These are phyloP conservation scores for Indri indri DNA, from an alignment of 2,113 vertebrate genomes.

Conservation along the genomic window DNA sequence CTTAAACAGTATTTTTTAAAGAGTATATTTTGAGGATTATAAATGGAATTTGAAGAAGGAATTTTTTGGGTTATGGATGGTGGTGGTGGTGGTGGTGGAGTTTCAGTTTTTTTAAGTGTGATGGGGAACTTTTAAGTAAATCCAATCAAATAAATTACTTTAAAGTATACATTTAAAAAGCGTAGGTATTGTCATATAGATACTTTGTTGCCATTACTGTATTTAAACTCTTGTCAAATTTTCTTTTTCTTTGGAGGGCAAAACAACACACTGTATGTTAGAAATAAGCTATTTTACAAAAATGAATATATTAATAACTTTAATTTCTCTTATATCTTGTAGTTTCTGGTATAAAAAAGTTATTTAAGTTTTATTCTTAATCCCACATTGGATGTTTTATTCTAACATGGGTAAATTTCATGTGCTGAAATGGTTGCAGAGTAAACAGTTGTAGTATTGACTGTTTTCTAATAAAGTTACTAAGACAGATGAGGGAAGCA, in stretches of 20 bases:
- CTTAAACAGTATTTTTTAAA: slow-evolving; percentile 18
- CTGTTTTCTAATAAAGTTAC: not conserved
- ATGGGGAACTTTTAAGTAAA: not conserved
- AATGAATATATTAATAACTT: not conserved
- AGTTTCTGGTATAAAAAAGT: not conserved
- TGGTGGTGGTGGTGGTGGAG: not conserved
- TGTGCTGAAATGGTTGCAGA: not conserved
- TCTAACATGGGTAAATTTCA: not conserved
- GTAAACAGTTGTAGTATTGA: not conserved
- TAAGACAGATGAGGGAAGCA: not conserved
- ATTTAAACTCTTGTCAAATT: not conserved
- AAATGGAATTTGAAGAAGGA: slow-evolving; percentile 21
- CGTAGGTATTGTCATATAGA: not conserved
- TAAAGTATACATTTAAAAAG: not conserved
- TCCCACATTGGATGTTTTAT: not conserved
- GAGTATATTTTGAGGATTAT: slow-evolving; percentile 19
- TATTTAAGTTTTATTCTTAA: slow-evolving; percentile 28
- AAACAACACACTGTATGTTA: not conserved
- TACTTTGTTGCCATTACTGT: slow-evolving; percentile 13
- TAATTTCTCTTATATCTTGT: slow-evolving; percentile 1
- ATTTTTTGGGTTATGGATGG: not conserved
- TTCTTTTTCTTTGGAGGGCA: slow-evolving; percentile 10
- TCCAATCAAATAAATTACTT: not conserved
- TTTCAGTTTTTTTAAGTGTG: not conserved
- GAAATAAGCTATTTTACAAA: slow-evolving; percentile 8